Base-by-base conservation (phyloP, 2,888 invertebrate genomes). In the Acronicta aceris region DNA sequence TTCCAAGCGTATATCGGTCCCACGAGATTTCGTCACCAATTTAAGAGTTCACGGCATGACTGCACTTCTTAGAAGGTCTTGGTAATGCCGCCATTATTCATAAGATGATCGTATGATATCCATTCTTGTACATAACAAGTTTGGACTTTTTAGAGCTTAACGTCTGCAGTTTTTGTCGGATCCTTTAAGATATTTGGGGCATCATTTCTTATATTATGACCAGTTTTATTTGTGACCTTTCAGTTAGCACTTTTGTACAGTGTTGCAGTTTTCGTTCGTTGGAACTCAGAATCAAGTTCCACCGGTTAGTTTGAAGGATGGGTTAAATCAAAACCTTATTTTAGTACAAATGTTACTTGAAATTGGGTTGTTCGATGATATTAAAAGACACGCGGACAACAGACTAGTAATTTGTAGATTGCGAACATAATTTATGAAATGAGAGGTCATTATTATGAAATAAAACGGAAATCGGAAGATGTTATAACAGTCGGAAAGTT, bases 51-150 rank as follows among this genome's bases (percentile, higher is more conserved):
- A 68, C 64, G 62, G 64, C 76, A 54, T 80, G 79, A 74, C 77
- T 76, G 83, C 80, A 81, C 68, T 92, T 92, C 92, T 78, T 74
- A 85, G 92, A 92, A 92, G 89, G 90, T 82, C 83, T 84, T 69
- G 64, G 79, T 79, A 81, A 79, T 76, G 83, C 84, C 72, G 78
- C 71, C 84, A 85, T 91, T 90, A 90, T 86, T 91, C 91, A 91
- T 86, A 82, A 82, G 86, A 86, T 88, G 87, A 89, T 91, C 87
- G 60, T 90, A 79, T 89, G 91, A 91, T 92, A 90, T 87, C 86
- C 85, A 86, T 85, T 83, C 85, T 83, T 78, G 84, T 81, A 74
- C 71, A 75, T 82, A 86, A 84, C 86, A 76, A 82, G 87, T 87
- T 87, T 85, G 72, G 62, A 76, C 82, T 86, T 87, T 21, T 87